Evolutionary conservation across 1,140 invertebrate genomes (phyloP).

Genomic region (Phenacoccus solenopsis): DNA sequence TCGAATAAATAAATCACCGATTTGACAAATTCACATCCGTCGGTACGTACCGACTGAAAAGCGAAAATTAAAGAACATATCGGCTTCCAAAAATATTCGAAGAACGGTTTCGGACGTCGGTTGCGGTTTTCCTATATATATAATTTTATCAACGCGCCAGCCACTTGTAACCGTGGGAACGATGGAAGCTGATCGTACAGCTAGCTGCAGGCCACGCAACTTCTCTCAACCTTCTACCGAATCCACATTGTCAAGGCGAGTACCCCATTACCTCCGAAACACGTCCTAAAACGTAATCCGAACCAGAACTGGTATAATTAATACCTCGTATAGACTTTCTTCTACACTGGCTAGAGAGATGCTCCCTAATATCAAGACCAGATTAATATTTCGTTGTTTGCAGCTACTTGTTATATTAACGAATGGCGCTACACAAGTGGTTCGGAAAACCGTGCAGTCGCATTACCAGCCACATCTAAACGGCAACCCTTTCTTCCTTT

Average conservation of each 20-base stretch:
- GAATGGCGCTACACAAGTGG: neutral
- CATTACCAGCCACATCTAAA: too few relatives aligned
- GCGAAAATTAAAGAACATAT: neutral
- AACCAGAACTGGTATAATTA: slow-evolving; percentile 13
- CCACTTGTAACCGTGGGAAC: neutral
- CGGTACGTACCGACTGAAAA: too few relatives aligned
- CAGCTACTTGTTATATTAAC: neutral
- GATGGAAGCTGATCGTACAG: neutral
- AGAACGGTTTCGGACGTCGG: neutral
- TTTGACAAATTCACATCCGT: too few relatives aligned
- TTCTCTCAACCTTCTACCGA: neutral
- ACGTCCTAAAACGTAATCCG: slow-evolving; percentile 5
- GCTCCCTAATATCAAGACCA: neutral
- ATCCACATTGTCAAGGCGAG: slow-evolving; percentile 13
- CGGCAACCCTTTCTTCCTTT: too few relatives aligned
- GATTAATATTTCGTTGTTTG: neutral
- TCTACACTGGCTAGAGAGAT: too few relatives aligned
- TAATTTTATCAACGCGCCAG: neutral
- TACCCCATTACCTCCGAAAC: slow-evolving; percentile 8
- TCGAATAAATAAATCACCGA: too few relatives aligned
- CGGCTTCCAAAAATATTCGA: neutral
- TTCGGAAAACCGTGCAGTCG: neutral
- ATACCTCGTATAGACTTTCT: neutral
- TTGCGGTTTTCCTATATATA: neutral
- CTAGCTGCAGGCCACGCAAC: neutral